A percentile compares a stretch with the other conserved stretches of the same genome.
Evolutionary conservation across 1,140 invertebrate species (phyloP).

Genomic region (Nephila pilipes): DNA sequence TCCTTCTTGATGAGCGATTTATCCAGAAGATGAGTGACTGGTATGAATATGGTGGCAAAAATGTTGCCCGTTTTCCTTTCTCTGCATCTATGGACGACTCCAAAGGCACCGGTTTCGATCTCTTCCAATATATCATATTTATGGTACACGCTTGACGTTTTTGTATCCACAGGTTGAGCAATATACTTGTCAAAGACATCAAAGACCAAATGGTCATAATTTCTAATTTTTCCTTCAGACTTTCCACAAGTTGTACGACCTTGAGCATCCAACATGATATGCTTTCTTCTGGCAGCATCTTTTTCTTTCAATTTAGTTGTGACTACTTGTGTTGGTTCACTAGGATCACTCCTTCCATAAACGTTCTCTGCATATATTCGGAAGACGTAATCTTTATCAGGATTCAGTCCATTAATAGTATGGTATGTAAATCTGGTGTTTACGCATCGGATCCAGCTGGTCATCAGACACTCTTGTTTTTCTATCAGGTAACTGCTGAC

Average conservation of each 20-base stretch:
- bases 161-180: conserved; percentile 97
- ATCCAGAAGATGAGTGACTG: conserved; percentile 95
- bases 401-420: conserved; percentile 91
- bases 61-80: conserved; percentile 98
- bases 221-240: conserved; percentile 92
- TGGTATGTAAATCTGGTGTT: conserved; percentile 96
- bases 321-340: conserved; percentile 84
- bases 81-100: conserved; percentile 98
- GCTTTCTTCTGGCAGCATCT: conserved; percentile 67
- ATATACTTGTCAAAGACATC: conserved; percentile 98
- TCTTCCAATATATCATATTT: conserved; percentile 99
- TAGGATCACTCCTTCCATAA: conserved; percentile 96
- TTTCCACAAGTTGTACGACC: conserved; percentile 96
- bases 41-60: conserved; percentile 99
- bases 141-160: conserved; percentile 96
- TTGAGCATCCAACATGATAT: conserved; percentile 87
- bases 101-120: conserved; percentile 98
- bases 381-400: conserved; percentile 98
- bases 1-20: conserved; percentile 98
- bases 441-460: conserved; percentile 96
- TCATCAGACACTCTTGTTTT: conserved; percentile 94
- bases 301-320: conserved; percentile 78
- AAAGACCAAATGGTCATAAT: conserved; percentile 99
- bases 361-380: conserved; percentile 97
- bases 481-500: conserved; percentile 97